Evolutionary conservation across 2,113 vertebrate species (phyloP), one percentile per base, ranked within the genome.

Genomic region (Varanus salvator): DNA sequence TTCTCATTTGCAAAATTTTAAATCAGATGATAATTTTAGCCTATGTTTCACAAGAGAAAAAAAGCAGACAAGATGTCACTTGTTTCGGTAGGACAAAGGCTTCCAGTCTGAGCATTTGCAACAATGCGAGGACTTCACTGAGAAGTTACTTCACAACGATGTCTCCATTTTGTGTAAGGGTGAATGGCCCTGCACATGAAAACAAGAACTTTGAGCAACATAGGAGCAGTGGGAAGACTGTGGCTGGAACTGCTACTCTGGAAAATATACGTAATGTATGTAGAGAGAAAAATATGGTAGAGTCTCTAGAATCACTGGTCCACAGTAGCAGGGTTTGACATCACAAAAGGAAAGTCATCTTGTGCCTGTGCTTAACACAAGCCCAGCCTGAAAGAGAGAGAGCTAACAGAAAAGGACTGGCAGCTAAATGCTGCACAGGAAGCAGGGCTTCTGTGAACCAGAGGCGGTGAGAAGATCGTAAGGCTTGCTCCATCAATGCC

Each of bases 51-150:
- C 66, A 80, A 44, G 66, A 17, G 25, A 34, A 54, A 44, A 64
- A 68, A 80, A 64, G 14, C 7, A 17, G 84, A 80, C 75, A 85
- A 80, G 89, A 72, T 52, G n/a, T 72, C 50, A 21, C 66, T 90
- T 85, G 50, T 80, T 85, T 52, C 34, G 3, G 8, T 38, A 72
- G 25, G 44, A 84, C 52, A 84, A 84, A 84, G 72, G 21, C 11
- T 50, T 76, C 71, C 44, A 66, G 23, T 89, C 44, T 77, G 27
- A 31, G 66, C 44, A 29, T 48, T 85, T 80, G 23, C 14, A 80
- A 69, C n/a, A 38, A 6, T 75, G 31, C 9, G 57, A 17, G 14
- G 23, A 69, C 27, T 54, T 80, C 52, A 44, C 48, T 60, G 60
- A 89, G 64, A 80, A 85, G 8, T 21, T 25, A 14, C 74, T 74